phyloP scores from a whole-genome alignment of 2,113 vertebrate species.

The Nannobrachium achirus region DNA sequence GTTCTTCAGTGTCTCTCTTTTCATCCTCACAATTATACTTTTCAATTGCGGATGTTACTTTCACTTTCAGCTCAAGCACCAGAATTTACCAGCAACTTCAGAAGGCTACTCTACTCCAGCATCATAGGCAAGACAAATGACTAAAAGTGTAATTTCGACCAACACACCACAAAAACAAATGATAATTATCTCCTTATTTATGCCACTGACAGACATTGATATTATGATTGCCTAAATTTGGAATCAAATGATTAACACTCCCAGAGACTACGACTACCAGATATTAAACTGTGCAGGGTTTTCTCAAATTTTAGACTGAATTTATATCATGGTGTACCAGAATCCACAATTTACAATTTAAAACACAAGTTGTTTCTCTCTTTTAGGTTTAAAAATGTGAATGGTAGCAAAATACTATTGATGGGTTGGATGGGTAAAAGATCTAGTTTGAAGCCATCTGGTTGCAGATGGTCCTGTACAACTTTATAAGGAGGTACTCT shows the following conservation, averaged over 20 bases:
- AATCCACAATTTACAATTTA: background rate
- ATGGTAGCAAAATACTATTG: background rate
- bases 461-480: conserved; percentile 50
- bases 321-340: no score
- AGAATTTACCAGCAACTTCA: background rate
- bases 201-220: background rate
- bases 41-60: background rate
- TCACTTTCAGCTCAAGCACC: background rate
- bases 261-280: background rate
- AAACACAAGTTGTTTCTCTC: background rate
- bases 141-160: background rate
- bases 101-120: no score
- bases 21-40: background rate
- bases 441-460: conserved; percentile 6
- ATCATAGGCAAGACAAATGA: no score
- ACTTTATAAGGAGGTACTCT: conserved; percentile 42
- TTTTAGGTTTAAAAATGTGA: background rate
- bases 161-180: background rate
- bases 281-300: no score
- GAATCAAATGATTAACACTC: background rate
- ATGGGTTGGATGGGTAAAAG: background rate
- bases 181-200: background rate
- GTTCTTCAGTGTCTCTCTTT: background rate
- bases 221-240: background rate
- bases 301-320: no score